phyloP scores from a whole-genome alignment of 2,888 invertebrate species.

The Anthrax anthrax region DNA sequence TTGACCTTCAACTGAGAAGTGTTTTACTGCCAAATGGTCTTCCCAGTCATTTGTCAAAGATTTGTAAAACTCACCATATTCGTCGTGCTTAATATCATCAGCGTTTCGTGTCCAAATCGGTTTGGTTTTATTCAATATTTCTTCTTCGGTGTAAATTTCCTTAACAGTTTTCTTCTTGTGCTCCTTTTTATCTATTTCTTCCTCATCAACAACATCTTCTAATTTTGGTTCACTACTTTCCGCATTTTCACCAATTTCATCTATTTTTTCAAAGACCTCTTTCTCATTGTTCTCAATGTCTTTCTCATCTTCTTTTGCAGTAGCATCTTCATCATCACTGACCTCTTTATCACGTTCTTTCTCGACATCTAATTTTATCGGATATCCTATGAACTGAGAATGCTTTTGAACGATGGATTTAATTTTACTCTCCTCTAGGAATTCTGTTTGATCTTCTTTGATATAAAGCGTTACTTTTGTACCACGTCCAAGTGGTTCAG shows the following conservation, averaged over 20 bases:
- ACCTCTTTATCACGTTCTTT: constrained; percentile 96
- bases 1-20: constrained; percentile 87
- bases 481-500: constrained; percentile 78
- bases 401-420: constrained; percentile 98
- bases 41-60: constrained; percentile 97
- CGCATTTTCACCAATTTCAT: too few species aligned
- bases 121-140: constrained; percentile 96
- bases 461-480: constrained; percentile 88
- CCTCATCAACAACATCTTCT: constrained; percentile 42
- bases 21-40: constrained; percentile 91
- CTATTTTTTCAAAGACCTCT: too few species aligned
- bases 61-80: constrained; percentile 98
- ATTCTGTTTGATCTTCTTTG: constrained; percentile 93
- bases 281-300: too few species aligned
- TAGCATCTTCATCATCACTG: constrained; percentile 69
- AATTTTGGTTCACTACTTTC: constrained; percentile 42
- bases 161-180: constrained; percentile 96
- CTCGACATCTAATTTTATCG: constrained; percentile 87
- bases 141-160: constrained; percentile 96
- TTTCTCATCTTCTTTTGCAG: constrained; percentile 31
- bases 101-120: constrained; percentile 96
- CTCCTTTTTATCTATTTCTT: constrained; percentile 52
- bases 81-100: constrained; percentile 90
- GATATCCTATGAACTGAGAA: constrained; percentile 98
- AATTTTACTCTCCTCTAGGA: constrained; percentile 84